Conservation (phyloP, 2,113 vertebrate species). For the Eidolon helvum region DNA sequence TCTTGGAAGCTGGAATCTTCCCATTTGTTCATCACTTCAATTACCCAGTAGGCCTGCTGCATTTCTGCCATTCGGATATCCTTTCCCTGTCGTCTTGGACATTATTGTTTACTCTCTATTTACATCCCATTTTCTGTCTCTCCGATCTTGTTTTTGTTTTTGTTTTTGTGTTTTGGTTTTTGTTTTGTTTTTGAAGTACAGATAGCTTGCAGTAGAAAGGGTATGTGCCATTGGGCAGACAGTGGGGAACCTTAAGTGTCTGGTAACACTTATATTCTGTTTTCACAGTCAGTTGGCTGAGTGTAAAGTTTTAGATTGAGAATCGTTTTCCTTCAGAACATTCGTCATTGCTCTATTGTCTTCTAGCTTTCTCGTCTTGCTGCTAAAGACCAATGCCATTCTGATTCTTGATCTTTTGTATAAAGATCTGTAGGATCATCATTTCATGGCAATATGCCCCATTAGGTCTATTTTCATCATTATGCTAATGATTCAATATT, state of each 20-base stretch:
- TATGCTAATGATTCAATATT: not conserved
- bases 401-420: not conserved
- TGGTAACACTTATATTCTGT: not conserved
- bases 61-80: not conserved
- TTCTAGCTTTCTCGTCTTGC: not conserved
- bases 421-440: not conserved
- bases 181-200: not conserved
- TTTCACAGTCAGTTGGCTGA: not conserved
- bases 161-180: not conserved
- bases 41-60: not conserved
- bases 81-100: not conserved
- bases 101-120: not conserved
- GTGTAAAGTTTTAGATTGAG: not conserved
- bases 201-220: not conserved
- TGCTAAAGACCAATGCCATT: not conserved
- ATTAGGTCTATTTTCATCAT: not conserved
- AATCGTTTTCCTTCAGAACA: slow-evolving; percentile 2
- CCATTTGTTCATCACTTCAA: not conserved
- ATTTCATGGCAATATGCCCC: not conserved
- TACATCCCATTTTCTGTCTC: not conserved
- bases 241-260: not conserved
- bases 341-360: not conserved
- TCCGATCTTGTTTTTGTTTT: not conserved
- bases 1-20: not conserved
- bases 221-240: not conserved